phyloP scores from a whole-genome alignment of 2,113 vertebrate genomes.

The Carassius carassius region DNA sequence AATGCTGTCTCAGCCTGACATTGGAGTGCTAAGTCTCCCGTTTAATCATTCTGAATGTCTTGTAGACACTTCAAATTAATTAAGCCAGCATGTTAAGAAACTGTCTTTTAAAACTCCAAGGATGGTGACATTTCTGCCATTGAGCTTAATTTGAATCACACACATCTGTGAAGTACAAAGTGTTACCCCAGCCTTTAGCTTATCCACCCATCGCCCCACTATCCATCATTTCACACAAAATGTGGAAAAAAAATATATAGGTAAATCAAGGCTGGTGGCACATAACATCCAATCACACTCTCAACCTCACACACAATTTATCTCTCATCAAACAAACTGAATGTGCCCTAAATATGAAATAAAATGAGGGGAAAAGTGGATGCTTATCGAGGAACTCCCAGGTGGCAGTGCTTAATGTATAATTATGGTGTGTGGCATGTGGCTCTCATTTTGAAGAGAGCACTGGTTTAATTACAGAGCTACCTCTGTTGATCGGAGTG shows the following conservation, averaged over 20 bases:
- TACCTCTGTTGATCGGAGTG: conserved; percentile 53
- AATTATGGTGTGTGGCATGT: conserved; percentile 46
- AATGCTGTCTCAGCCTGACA: conserved; percentile 12
- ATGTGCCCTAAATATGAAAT: conserved; percentile 55
- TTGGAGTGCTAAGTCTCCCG: not conserved
- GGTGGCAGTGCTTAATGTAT: conserved; percentile 56
- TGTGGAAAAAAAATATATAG: conserved; percentile 36
- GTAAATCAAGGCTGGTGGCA: conserved; percentile 44
- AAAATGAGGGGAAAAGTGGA: conserved; percentile 26
- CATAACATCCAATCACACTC: conserved; percentile 42
- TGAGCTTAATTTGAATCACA: not conserved
- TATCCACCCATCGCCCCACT: not conserved
- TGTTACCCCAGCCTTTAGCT: not conserved
- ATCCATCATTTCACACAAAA: not conserved
- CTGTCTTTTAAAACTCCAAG: not conserved
- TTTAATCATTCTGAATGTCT: not conserved
- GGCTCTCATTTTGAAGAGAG: conserved; percentile 51
- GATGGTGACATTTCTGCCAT: not conserved
- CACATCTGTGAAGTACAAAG: not conserved
- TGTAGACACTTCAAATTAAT: not conserved
- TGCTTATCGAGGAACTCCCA: conserved; percentile 52
- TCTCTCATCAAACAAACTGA: conserved; percentile 53
- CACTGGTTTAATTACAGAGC: conserved; percentile 55
- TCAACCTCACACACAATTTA: conserved; percentile 46
- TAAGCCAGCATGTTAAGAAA: not conserved